Conservation (phyloP, 2,113 vertebrate species). For the Gavia stellata region DNA sequence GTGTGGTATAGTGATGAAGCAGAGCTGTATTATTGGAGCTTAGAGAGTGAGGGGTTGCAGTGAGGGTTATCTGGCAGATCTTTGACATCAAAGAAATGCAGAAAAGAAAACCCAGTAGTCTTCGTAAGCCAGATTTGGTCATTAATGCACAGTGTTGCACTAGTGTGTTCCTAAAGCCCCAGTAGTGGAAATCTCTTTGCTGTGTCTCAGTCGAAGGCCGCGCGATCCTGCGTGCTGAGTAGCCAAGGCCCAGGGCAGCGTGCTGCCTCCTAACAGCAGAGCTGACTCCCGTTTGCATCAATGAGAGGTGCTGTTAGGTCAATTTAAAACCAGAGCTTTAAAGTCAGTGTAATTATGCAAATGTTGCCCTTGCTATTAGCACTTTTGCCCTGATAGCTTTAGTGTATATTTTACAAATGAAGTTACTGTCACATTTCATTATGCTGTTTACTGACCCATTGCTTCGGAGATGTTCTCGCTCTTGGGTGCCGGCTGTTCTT, state of each 20-base stretch:
- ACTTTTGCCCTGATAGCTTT: neutral
- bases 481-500: neutral
- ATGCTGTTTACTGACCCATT: neutral
- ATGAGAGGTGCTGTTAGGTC: conserved; percentile 36
- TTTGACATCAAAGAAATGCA: neutral
- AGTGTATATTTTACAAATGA: conserved; percentile 19
- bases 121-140: too few species aligned
- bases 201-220: neutral
- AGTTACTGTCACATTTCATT: conserved; percentile 59
- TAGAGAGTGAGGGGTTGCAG: too few species aligned
- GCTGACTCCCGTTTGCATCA: neutral
- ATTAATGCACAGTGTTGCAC: neutral
- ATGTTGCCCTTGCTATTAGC: conserved; percentile 41
- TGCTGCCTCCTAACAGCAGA: neutral
- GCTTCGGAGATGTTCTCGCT: neutral
- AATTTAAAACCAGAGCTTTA: conserved; percentile 35
- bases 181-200: neutral
- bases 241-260: neutral
- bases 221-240: neutral
- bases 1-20: neutral
- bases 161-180: neutral
- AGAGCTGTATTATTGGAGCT: neutral
- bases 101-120: neutral
- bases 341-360: conserved; percentile 69
- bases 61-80: neutral